A percentile compares a stretch with the other conserved stretches of the same genome.
Evolutionary conservation across 1,140 invertebrate species (phyloP).

Genomic region (Atta cephalotes): DNA sequence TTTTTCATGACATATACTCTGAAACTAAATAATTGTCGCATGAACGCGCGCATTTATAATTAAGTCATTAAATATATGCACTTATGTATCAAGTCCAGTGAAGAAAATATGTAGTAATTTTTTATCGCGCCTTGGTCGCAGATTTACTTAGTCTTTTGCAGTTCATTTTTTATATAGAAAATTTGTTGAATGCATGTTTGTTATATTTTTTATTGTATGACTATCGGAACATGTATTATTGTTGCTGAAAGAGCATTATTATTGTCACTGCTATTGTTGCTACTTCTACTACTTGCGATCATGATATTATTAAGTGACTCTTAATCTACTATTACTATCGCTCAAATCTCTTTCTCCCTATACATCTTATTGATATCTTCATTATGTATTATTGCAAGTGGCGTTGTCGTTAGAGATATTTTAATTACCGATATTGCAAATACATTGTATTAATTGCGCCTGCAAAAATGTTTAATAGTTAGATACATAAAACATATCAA

Average conservation of each 20-base stretch:
- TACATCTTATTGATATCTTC: constrained; percentile 43
- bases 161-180: constrained; percentile 30
- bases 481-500: constrained; percentile 76
- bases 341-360: constrained; percentile 31
- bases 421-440: constrained; percentile 71
- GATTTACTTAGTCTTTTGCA: constrained; percentile 43
- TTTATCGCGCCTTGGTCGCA: neutral
- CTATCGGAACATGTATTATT: constrained; percentile 39
- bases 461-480: constrained; percentile 72
- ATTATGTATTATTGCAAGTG: constrained; percentile 67
- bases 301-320: constrained; percentile 61
- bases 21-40: constrained; percentile 44
- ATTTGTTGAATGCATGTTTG: constrained; percentile 41
- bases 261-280: constrained; percentile 63
- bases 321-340: constrained; percentile 54
- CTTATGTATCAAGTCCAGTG: neutral
- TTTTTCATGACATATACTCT: constrained; percentile 34
- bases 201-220: constrained; percentile 37
- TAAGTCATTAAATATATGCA: constrained; percentile 32
- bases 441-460: constrained; percentile 68
- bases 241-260: constrained; percentile 49
- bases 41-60: constrained; percentile 50
- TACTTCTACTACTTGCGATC: constrained; percentile 63
- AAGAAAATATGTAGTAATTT: constrained; percentile 47
- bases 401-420: constrained; percentile 69